Conservation (phyloP, 2,888 invertebrate genomes). For the Fabriciana adippe region DNA sequence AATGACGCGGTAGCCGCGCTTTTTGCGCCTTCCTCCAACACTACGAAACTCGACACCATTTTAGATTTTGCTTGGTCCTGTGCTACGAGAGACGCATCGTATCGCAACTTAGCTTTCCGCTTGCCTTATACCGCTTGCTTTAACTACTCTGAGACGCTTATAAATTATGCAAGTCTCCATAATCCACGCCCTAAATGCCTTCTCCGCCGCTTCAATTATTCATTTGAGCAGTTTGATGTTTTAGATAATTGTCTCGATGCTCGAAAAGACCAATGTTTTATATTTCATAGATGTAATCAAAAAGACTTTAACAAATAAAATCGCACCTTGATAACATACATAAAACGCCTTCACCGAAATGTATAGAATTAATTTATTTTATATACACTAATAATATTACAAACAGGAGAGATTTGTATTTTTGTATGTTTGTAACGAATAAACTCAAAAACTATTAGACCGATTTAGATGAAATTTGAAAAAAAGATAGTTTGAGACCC, state of each 20-base stretch:
- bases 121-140: constrained; percentile 58
- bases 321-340: too few species aligned
- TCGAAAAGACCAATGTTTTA: constrained; percentile 68
- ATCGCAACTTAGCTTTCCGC: constrained; percentile 35
- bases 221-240: constrained; percentile 79
- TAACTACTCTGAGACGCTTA: constrained; percentile 70
- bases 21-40: constrained; percentile 75
- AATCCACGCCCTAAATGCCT: constrained; percentile 80
- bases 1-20: constrained; percentile 79
- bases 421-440: too few species aligned
- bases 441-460: too few species aligned
- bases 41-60: constrained; percentile 71
- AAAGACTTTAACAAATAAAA: too few species aligned
- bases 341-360: too few species aligned
- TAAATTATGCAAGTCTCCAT: constrained; percentile 81
- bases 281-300: constrained; percentile 64
- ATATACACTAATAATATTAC: too few species aligned
- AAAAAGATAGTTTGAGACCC: too few species aligned
- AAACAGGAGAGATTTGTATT: too few species aligned
- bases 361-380: too few species aligned
- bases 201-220: constrained; percentile 78
- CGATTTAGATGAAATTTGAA: too few species aligned
- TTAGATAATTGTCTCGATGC: constrained; percentile 79
- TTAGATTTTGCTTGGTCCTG: constrained; percentile 44
- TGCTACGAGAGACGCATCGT: constrained; percentile 40